Evolutionary conservation across 1,140 invertebrate genomes (phyloP).

Genomic region (Cydia amplana): DNA sequence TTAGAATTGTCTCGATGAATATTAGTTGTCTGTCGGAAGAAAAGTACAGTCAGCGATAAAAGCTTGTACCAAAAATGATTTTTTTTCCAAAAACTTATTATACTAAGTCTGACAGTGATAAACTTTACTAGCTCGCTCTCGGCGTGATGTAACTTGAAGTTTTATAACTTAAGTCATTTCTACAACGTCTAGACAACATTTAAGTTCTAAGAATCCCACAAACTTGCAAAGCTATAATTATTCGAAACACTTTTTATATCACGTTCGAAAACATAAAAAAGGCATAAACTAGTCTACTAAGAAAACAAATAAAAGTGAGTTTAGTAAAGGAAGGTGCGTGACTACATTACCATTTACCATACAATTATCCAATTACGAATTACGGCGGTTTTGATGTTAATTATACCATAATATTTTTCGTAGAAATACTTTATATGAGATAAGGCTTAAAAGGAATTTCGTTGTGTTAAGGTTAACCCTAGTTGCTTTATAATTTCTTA

Average conservation of each 20-base stretch:
- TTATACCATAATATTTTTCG: neutral
- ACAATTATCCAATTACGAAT: constrained; percentile 25
- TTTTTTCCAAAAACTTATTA: too few species aligned
- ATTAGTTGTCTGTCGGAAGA: too few species aligned
- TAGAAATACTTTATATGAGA: neutral
- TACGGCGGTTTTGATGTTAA: constrained; percentile 7
- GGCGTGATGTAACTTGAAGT: too few species aligned
- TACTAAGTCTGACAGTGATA: too few species aligned
- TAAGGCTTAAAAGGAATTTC: neutral
- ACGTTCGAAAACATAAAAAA: neutral
- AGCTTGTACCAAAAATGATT: too few species aligned
- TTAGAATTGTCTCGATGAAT: too few species aligned
- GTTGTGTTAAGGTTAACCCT: neutral
- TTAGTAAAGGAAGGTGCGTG: constrained; percentile 18
- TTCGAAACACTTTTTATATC: neutral
- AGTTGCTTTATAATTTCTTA: neutral
- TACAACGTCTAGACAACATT: neutral
- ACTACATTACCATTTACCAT: constrained; percentile 7
- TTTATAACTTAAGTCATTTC: too few species aligned
- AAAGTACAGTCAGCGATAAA: too few species aligned
- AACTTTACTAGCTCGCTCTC: too few species aligned
- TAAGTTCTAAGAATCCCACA: neutral
- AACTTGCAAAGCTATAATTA: neutral
- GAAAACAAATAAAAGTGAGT: constrained; percentile 5
- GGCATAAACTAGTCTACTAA: constrained; percentile 2